Base-by-base conservation (phyloP, 92 coral and sea anemone genomes). In the Parazoanthus atlanticus region DNA sequence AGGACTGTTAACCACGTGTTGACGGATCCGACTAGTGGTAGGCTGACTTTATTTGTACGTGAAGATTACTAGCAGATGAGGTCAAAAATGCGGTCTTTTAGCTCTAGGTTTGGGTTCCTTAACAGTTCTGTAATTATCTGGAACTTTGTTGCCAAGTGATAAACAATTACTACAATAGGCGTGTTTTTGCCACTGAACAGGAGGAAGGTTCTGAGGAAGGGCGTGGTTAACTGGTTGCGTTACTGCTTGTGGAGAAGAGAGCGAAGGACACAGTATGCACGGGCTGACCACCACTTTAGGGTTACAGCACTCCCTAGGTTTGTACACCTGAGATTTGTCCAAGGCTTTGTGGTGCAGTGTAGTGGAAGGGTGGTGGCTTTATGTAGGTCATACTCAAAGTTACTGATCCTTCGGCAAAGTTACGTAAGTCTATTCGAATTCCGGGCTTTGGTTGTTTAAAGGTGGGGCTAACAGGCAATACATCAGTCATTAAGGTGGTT, bases 231-330 rank as follows among this genome's bases (percentile, higher is more conserved):
- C 54, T 97, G 97, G 98, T 86, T 81, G 88, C 31, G 15, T 67
- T 97, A 95, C 79, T 92, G 97, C 43, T 89, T 86, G 71, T 94
- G 96, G 95, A 93, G 96, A 80, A 83, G 92, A 79, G 90, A 86
- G 46, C 86, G 97, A 88, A 89, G 90, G 56, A 89, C 47, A 17
- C 94, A 95, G 72, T 94, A 97, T 79, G 89, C 85, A 25, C 91
- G 76, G 69, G 99, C 99, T 23, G 98, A 94, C 84, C 81, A 36
- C 65, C 96, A 95, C 76, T 95, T 88, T 89, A 80, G 90, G 21
- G 52, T 89, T 31, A 72, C 34, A 49, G 94, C 94, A 36, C 91
- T 95, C 34, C 98, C 98, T 82, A 95, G 98, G 98, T 95, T 83
- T 29, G 82, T 31, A 84, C 43, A 25, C 38, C 8, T 29, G 76